Percentiles rank a stretch among this genome's conserved stretches.
Conservation (phyloP, 2,888 invertebrate species). For the Stenolophus ochropezus region DNA sequence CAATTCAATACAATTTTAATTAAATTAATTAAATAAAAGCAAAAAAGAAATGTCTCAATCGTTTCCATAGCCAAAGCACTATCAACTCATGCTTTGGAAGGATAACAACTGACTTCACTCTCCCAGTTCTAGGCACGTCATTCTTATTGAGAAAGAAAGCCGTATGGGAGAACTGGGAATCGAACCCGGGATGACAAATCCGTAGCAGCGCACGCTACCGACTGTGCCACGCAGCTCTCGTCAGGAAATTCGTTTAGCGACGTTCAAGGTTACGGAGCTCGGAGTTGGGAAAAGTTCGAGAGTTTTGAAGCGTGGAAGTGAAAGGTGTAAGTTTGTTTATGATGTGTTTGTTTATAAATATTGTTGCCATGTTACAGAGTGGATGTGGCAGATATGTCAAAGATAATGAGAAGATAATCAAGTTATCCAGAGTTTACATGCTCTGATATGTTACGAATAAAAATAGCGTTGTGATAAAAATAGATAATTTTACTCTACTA, state of each 20-base stretch:
- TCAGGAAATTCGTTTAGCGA: no score
- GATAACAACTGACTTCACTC: background rate
- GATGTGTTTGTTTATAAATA: background rate
- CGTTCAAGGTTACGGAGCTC: conserved; percentile 4
- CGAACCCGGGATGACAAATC: conserved; percentile 4
- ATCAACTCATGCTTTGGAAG: background rate
- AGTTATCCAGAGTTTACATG: no score
- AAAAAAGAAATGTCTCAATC: background rate
- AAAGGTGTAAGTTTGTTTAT: background rate
- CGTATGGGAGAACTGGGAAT: conserved; percentile 35
- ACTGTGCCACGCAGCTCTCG: background rate
- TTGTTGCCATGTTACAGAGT: background rate
- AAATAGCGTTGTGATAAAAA: no score
- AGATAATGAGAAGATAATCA: background rate
- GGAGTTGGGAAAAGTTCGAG: background rate
- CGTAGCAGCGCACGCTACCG: background rate
- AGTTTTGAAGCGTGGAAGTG: background rate
- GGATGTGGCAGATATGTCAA: background rate
- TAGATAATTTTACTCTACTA: no score
- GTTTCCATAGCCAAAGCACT: conserved; percentile 2
- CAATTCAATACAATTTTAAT: no score
- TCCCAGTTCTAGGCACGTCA: conserved; percentile 20
- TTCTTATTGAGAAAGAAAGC: background rate
- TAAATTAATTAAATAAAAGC: background rate
- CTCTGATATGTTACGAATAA: no score